A percentile compares a stretch with the other conserved stretches of the same genome.
phyloP scores from a whole-genome alignment of 2,797 vertebrate species.

The Neostethus bicornis region DNA sequence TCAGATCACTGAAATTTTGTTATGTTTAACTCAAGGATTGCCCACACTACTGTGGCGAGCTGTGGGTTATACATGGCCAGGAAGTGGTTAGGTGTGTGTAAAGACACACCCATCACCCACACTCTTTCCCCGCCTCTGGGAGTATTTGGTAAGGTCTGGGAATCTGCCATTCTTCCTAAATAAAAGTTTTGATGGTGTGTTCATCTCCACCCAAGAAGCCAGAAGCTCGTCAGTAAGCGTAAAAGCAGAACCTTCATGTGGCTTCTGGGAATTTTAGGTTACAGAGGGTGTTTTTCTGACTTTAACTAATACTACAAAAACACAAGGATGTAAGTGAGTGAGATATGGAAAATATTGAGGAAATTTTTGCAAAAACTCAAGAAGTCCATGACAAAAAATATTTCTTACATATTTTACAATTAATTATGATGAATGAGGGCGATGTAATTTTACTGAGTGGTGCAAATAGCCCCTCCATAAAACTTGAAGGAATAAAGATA shows the following conservation, averaged over 20 bases:
- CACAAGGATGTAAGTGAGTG: neutral
- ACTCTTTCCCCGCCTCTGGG: constrained; percentile 34
- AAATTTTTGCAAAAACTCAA: neutral
- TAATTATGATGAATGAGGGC: neutral
- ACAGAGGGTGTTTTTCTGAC: constrained; percentile 29
- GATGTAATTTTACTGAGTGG: neutral
- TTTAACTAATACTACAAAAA: neutral
- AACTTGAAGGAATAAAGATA: neutral
- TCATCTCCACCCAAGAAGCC: constrained; percentile 59
- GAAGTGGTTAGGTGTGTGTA: constrained; percentile 63
- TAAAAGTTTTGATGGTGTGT: constrained; percentile 55
- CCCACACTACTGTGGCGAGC: constrained; percentile 42
- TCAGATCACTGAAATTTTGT: constrained; percentile 11
- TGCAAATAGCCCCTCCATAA: neutral
- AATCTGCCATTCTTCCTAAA: constrained; percentile 46
- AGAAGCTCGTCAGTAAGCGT: constrained; percentile 26
- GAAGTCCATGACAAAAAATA: too few relatives aligned
- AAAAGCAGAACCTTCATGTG: constrained; percentile 24
- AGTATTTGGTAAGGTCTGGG: constrained; percentile 41
- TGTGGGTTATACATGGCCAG: constrained; percentile 52
- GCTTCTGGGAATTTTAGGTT: constrained; percentile 23
- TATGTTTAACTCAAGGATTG: constrained; percentile 54
- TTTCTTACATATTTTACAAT: neutral
- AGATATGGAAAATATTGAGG: neutral
- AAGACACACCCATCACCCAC: constrained; percentile 72